A percentile compares a stretch with the other conserved stretches of the same genome.
phyloP scores from a whole-genome alignment of 2,797 vertebrate species.

The Liparis tanakae region DNA sequence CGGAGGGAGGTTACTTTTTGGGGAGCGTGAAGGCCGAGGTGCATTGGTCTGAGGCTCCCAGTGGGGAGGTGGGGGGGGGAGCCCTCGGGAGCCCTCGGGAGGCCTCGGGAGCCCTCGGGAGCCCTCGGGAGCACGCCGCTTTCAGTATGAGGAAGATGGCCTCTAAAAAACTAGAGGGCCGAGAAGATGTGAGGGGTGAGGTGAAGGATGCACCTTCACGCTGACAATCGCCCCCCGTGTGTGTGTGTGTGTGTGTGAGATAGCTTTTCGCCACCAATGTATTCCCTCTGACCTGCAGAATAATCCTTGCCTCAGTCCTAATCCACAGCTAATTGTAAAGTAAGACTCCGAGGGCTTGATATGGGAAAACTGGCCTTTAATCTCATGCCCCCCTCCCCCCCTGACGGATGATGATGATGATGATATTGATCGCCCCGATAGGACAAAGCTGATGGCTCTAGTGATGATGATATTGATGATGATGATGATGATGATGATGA shows the following conservation, averaged over 20 bases:
- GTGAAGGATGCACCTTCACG: conserved; percentile 35
- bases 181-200: conserved; percentile 22
- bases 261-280: conserved; percentile 25
- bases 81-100: conserved; percentile 54
- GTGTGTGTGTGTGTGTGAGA: neutral
- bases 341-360: conserved; percentile 37
- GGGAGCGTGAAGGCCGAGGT: conserved; percentile 25
- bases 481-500: too few relatives aligned
- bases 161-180: conserved; percentile 45
- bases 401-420: conserved; percentile 21
- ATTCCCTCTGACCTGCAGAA: conserved; percentile 51
- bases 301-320: conserved; percentile 67
- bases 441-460: conserved; percentile 39
- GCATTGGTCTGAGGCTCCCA: conserved; percentile 50
- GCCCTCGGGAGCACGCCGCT: conserved; percentile 43
- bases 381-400: conserved; percentile 52
- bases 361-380: conserved; percentile 44
- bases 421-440: conserved; percentile 43
- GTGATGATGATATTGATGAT: too few relatives aligned
- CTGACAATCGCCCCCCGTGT: neutral
- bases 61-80: conserved; percentile 59
- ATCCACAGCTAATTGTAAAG: conserved; percentile 60
- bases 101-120: conserved; percentile 54
- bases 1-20: conserved; percentile 28
- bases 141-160: conserved; percentile 54